Conservation (phyloP, 2,797 vertebrate species). For the Lerista edwardsae region DNA sequence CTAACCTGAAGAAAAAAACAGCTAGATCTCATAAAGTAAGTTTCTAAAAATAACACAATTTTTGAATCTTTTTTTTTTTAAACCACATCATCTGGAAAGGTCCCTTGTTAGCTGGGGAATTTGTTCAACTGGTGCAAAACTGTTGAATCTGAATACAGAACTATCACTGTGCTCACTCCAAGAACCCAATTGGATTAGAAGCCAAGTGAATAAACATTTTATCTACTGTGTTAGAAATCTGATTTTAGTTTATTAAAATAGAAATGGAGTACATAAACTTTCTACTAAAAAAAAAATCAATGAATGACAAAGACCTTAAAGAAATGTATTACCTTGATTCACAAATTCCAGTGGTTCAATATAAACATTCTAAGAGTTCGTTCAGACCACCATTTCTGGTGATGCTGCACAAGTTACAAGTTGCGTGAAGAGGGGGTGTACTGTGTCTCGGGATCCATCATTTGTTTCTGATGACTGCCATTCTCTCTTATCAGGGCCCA, state of each 20-base stretch:
- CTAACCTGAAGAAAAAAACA: not conserved
- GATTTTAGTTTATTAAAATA: slow-evolving; percentile 23
- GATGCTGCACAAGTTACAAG: not conserved
- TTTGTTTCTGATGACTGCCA: not conserved
- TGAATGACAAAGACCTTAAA: not conserved
- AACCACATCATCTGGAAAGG: not conserved
- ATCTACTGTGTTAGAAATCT: not conserved
- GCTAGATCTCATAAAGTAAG: not conserved
- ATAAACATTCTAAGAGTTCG: not conserved
- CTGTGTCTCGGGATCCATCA: not conserved
- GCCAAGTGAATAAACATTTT: not conserved
- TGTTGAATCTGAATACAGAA: not conserved
- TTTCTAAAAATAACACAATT: not conserved
- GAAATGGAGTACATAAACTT: not conserved
- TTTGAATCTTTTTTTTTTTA: not conserved
- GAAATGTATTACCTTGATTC: not conserved
- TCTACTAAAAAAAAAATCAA: not conserved
- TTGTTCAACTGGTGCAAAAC: not conserved
- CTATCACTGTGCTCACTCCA: not conserved
- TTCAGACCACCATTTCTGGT: not conserved
- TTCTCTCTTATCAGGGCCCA: not conserved
- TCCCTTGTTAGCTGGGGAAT: not conserved
- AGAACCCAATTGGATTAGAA: not conserved
- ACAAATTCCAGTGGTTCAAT: not conserved
- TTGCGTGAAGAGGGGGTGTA: not conserved